Conservation (phyloP, 2,888 invertebrate genomes). For the Pheosia tremula region DNA sequence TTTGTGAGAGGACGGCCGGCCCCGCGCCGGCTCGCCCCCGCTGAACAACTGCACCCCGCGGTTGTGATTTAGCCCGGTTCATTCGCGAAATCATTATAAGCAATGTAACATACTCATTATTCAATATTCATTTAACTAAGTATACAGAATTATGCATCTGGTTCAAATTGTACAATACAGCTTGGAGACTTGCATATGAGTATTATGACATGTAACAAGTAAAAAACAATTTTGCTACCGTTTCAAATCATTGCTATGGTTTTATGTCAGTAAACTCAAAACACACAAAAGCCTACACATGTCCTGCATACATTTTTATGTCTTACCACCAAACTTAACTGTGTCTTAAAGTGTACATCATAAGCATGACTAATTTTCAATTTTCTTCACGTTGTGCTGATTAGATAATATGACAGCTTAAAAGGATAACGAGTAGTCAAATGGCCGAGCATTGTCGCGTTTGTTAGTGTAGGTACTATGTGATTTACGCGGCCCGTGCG, state of each 20-base stretch:
- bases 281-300: constrained; percentile 22
- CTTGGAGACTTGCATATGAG: constrained; percentile 21
- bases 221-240: constrained; percentile 36
- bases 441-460: constrained; percentile 42
- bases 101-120: neutral
- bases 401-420: constrained; percentile 46
- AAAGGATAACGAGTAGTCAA: constrained; percentile 46
- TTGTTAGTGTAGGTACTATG: constrained; percentile 48
- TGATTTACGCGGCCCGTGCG: constrained; percentile 66
- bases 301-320: constrained; percentile 37
- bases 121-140: neutral
- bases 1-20: constrained; percentile 56
- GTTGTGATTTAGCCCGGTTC: neutral
- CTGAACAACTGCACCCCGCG: constrained; percentile 21
- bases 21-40: constrained; percentile 36
- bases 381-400: constrained; percentile 39
- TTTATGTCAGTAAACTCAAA: constrained; percentile 40
- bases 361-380: constrained; percentile 43
- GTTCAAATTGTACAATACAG: constrained; percentile 7
- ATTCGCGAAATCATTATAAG: neutral
- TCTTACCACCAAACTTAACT: constrained; percentile 27
- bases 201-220: constrained; percentile 20
- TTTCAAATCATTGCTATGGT: constrained; percentile 35
- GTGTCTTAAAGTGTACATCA: constrained; percentile 28
- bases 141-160: too few relatives aligned